These are phyloP conservation scores for Bergia puertoricense DNA, from an alignment of 92 coral and sea anemone genomes.

Conservation along the genomic window DNA sequence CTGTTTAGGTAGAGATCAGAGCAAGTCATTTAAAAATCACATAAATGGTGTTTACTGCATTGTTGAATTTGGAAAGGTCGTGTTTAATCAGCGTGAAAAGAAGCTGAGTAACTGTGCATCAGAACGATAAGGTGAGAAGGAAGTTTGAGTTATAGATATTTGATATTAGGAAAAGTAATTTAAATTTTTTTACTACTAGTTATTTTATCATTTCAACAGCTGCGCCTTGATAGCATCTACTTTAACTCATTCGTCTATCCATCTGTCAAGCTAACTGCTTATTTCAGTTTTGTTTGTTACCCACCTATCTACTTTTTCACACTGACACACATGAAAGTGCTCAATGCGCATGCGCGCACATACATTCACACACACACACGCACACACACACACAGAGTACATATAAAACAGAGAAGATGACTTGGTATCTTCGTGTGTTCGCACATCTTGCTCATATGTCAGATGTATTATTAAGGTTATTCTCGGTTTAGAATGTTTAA, in stretches of 20 bases:
- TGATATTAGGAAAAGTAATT: no score
- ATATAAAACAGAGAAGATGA: neutral
- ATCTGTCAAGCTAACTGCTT: neutral
- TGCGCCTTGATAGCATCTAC: neutral
- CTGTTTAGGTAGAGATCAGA: neutral
- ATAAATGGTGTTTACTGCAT: neutral
- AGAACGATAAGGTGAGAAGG: neutral
- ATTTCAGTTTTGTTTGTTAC: no score
- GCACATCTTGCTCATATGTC: neutral
- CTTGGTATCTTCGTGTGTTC: neutral
- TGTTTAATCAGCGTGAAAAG: conserved; percentile 17
- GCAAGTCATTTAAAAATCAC: neutral
- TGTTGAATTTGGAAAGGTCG: neutral
- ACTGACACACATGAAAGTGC: no score
- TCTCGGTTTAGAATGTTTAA: neutral
- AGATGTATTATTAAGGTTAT: no score
- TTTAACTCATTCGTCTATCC: neutral
- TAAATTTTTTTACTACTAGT: neutral
- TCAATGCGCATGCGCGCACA: neutral
- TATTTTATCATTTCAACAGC: neutral
- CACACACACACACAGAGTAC: neutral
- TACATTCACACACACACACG: neutral
- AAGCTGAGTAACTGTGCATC: neutral
- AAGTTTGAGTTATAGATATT: no score
- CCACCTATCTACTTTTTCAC: no score